Evolutionary conservation across 2,888 invertebrate species (phyloP).

Genomic region (Falcaria lacertinaria): DNA sequence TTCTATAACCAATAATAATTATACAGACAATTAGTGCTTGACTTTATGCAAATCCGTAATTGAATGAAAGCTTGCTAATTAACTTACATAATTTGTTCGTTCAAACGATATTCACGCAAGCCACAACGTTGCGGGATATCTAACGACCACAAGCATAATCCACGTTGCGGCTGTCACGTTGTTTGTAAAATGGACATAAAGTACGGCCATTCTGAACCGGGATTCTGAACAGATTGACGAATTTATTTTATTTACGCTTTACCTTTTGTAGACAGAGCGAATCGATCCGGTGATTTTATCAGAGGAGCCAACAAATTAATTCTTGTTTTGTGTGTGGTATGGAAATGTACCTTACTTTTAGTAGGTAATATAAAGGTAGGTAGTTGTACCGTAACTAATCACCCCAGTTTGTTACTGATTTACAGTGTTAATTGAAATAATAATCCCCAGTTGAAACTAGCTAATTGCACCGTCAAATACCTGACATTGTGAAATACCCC

Average conservation of each 20-base stretch:
- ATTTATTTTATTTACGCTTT: background rate
- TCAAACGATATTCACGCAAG: background rate
- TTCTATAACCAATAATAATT: too few species aligned
- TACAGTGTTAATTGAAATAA: background rate
- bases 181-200: background rate
- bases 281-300: background rate
- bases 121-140: background rate
- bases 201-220: background rate
- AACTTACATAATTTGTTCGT: background rate
- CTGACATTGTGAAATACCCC: too few species aligned
- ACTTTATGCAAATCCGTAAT: too few species aligned
- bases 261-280: background rate
- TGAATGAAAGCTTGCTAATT: too few species aligned
- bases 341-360: too few species aligned
- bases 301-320: background rate
- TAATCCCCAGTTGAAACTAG: background rate
- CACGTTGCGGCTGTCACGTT: background rate
- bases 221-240: background rate
- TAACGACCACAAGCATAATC: background rate
- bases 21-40: too few species aligned
- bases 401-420: background rate
- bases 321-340: too few species aligned
- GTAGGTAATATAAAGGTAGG: too few species aligned
- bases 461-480: too few species aligned
- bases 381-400: too few species aligned